Evolutionary conservation across 2,797 vertebrate species (phyloP).

Genomic region (Buceros bicornis): DNA sequence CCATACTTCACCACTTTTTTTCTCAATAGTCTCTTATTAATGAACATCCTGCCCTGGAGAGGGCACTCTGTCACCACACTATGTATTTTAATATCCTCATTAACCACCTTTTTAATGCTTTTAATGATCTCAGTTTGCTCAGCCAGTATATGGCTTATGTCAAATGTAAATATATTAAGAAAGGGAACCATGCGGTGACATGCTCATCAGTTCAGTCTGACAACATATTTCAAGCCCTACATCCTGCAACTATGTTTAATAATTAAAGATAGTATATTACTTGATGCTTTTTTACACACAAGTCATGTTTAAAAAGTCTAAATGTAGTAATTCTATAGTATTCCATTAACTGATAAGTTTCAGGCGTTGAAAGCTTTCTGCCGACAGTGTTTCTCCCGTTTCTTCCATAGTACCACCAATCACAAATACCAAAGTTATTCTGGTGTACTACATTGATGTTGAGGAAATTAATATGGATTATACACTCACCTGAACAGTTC

Average conservation of each 20-base stretch:
- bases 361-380: neutral
- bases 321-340: neutral
- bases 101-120: neutral
- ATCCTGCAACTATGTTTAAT: neutral
- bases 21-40: neutral
- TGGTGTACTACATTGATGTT: neutral
- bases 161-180: neutral
- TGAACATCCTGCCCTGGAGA: slow-evolving; percentile 65
- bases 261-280: neutral
- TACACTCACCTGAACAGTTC: neutral
- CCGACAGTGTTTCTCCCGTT: neutral
- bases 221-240: neutral
- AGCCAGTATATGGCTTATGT: neutral
- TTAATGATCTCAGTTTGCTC: neutral
- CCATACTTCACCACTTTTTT: neutral
- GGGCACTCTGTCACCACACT: slow-evolving; percentile 60
- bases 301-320: neutral
- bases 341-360: neutral
- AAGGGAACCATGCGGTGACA: neutral
- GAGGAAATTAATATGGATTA: neutral
- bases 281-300: neutral
- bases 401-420: neutral
- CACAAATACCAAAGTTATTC: neutral
- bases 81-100: neutral
- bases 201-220: neutral